These are phyloP conservation scores for Dendrophyllia cribrosa DNA, from an alignment of 64 coral and sea anemone genomes.

Conservation along the genomic window DNA sequence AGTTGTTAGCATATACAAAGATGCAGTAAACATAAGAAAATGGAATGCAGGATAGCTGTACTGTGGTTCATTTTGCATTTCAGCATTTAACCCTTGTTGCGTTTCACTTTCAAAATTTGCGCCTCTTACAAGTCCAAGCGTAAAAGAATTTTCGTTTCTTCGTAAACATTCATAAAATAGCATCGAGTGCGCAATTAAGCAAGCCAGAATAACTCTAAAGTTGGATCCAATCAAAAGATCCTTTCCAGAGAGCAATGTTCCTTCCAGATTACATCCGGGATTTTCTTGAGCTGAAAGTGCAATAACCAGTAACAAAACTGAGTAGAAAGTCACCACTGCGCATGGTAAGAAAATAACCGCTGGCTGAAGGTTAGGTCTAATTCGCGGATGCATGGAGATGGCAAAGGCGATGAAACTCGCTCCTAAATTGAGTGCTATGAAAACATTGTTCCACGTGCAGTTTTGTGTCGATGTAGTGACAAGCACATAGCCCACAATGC, in stretches of 20 bases:
- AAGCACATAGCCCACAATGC: conserved; percentile 7
- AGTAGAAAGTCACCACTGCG: conserved; percentile 44
- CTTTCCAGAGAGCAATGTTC: conserved; percentile 34
- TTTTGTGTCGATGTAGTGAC: conserved; percentile 22
- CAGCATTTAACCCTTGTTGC: conserved; percentile 18
- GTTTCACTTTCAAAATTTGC: background rate
- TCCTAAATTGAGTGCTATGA: conserved; percentile 27
- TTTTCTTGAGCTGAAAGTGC: conserved; percentile 53
- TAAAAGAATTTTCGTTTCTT: conserved; percentile 1
- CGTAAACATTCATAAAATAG: conserved; percentile 46
- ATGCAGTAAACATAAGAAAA: conserved; percentile 38
- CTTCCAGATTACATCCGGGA: conserved; percentile 48
- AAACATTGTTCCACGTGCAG: conserved; percentile 65
- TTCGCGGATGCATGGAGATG: conserved; percentile 29
- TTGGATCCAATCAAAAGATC: conserved; percentile 45
- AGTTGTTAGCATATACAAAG: conserved; percentile 58
- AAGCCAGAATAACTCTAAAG: conserved; percentile 14
- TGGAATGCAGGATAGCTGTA: conserved; percentile 68
- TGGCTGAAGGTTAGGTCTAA: conserved; percentile 38
- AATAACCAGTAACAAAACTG: conserved; percentile 27
- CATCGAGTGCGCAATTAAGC: background rate
- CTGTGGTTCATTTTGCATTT: background rate
- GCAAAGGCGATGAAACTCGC: conserved; percentile 45
- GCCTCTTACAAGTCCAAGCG: conserved; percentile 4
- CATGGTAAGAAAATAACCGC: conserved; percentile 51